Percentiles rank a stretch among this genome's conserved stretches.
Conservation (phyloP, 2,113 vertebrate species). For the Corythaixoides concolor region DNA sequence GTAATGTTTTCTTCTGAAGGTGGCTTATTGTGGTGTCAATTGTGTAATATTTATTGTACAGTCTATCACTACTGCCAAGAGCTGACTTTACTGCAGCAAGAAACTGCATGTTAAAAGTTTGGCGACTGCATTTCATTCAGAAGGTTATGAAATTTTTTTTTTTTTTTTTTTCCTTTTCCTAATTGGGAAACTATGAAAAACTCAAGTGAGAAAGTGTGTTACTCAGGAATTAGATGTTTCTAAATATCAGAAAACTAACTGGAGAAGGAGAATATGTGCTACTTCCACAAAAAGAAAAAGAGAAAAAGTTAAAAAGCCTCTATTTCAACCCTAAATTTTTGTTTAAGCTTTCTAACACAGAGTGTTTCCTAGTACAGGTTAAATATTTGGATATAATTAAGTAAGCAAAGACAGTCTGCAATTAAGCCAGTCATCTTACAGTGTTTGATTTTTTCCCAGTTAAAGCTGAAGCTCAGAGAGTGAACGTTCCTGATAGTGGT, state of each 20-base stretch:
- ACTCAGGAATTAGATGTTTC: background rate
- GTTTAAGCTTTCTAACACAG: background rate
- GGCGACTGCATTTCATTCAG: background rate
- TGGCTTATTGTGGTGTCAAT: background rate
- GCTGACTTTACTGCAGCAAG: conserved; percentile 53
- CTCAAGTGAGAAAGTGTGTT: background rate
- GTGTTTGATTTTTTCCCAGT: background rate
- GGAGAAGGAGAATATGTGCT: background rate
- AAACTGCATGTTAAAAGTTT: conserved; percentile 12
- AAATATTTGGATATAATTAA: background rate
- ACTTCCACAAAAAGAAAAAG: background rate
- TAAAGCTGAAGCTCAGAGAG: background rate
- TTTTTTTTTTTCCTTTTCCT: background rate
- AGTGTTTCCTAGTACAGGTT: background rate
- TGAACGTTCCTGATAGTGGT: background rate
- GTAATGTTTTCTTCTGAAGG: background rate
- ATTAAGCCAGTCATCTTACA: background rate
- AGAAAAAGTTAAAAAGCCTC: background rate
- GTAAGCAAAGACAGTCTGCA: background rate
- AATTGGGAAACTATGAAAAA: background rate
- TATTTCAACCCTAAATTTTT: background rate
- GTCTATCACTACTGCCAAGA: conserved; percentile 36
- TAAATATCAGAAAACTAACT: background rate
- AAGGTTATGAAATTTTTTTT: background rate
- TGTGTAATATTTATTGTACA: background rate